Base-by-base conservation (phyloP, 2,888 invertebrate species). In the Dromius quadrimaculatus region DNA sequence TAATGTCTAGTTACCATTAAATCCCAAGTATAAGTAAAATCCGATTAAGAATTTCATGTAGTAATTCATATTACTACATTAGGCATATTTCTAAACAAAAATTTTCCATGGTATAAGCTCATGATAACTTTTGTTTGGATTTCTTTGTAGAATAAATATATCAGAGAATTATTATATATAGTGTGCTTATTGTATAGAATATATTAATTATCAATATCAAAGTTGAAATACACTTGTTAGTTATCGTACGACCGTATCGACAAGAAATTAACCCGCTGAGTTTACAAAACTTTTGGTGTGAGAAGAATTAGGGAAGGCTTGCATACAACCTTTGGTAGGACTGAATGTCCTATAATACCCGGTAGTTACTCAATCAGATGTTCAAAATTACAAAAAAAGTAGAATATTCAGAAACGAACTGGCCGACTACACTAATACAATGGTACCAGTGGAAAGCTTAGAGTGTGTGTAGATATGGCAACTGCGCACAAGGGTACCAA, bases 401-500 rank as follows among this genome's bases (percentile, higher is more conserved):
- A 22, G 17, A 28, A 34, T 17, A 22, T 34, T 17, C 15, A 61
- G 22, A 47, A 70, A 70, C 57, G 72, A 64, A 45, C 72, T 77
- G 79, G 77, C 71, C 78, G 71, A 75, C 76, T 76, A 77, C 74
- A 72, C 71, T 73, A 75, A 77, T 77, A 78, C 77, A 77, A 78
- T 77, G 75, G 76, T 76, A 77, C 76, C 77, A 78, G 76, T 78
- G 78, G 78, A 80, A 79, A 79, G 79, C 78, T 77, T 70, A 75
- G 76, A 75, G 77, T 74, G 75, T 73, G 77, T 74, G 76, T 75
- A 76, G 73, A 76, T 73, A 74, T 76, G 79, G 79, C 80, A 80
- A 81, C 81, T 74, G 72, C 74, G 79, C 77, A 57, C 72, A 72
- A 75, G 72, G 66, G 73, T 54, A 57, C 62, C 72, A 74, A 71